Conservation (phyloP, 2,888 invertebrate genomes). For the Eupeodes latifasciatus region DNA sequence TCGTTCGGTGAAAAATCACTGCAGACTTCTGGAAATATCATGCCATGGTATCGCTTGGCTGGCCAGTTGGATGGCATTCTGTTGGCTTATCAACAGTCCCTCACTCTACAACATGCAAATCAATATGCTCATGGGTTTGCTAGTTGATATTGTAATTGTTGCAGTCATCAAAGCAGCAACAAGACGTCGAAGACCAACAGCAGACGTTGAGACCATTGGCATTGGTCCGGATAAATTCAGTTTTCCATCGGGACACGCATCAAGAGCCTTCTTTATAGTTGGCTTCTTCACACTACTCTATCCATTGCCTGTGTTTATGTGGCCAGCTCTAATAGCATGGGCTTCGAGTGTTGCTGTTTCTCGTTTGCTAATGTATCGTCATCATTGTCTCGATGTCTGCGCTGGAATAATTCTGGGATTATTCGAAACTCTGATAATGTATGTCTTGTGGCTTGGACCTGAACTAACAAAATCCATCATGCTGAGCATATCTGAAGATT, state of each 20-base stretch:
- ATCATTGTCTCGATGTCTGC: conserved; percentile 93
- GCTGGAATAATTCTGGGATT: conserved; percentile 91
- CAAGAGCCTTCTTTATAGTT: conserved; percentile 91
- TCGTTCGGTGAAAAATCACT: conserved; percentile 80
- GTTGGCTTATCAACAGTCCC: conserved; percentile 90
- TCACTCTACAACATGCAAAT: conserved; percentile 92
- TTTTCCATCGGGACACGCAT: conserved; percentile 98
- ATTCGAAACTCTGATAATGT: conserved; percentile 88
- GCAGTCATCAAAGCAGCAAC: conserved; percentile 91
- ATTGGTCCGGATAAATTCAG: conserved; percentile 94
- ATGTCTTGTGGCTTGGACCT: conserved; percentile 89
- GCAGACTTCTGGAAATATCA: conserved; percentile 86
- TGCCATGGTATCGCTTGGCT: conserved; percentile 96
- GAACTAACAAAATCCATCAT: conserved; percentile 65
- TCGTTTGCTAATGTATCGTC: conserved; percentile 92
- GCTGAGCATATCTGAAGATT: conserved; percentile 67
- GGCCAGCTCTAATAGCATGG: conserved; percentile 90
- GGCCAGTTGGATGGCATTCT: conserved; percentile 89
- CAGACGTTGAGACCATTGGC: conserved; percentile 87
- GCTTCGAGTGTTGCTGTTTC: conserved; percentile 90
- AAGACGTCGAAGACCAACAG: conserved; percentile 91
- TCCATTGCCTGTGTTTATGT: conserved; percentile 87
- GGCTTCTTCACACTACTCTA: conserved; percentile 89
- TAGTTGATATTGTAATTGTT: conserved; percentile 91
- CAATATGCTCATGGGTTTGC: conserved; percentile 91